Conservation (phyloP, 2,797 vertebrate species). For the Eulemur mongoz region DNA sequence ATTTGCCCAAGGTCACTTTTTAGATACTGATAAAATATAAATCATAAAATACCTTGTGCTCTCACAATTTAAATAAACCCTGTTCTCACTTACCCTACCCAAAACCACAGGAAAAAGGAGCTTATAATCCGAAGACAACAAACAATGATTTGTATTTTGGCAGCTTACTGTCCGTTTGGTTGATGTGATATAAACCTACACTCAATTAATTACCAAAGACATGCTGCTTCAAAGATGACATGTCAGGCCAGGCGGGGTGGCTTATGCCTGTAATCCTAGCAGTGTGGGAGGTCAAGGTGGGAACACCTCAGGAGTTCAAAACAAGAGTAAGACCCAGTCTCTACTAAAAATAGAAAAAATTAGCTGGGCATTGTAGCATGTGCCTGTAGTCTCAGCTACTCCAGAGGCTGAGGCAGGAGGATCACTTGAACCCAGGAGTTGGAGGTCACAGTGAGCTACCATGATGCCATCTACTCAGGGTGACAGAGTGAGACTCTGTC, state of each 20-base stretch:
- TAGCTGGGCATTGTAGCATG: too few species aligned
- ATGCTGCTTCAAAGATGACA: constrained; percentile 61
- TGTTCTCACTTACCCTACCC: neutral
- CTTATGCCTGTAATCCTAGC: too few species aligned
- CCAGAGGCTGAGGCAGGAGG: too few species aligned
- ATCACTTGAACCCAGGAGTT: too few species aligned
- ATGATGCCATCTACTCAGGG: too few species aligned
- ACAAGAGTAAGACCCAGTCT: too few species aligned
- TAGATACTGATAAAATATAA: constrained; percentile 36
- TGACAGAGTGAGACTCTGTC: too few species aligned
- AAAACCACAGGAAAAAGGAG: neutral
- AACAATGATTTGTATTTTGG: neutral
- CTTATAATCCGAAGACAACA: neutral
- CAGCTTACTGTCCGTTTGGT: neutral
- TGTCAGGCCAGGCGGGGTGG: neutral
- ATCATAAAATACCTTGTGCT: constrained; percentile 18
- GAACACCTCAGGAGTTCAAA: too few species aligned
- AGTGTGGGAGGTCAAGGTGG: too few species aligned
- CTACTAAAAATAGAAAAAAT: too few species aligned
- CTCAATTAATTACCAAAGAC: constrained; percentile 65
- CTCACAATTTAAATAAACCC: constrained; percentile 18
- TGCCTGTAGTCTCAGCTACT: too few species aligned
- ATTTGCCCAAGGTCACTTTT: constrained; percentile 21
- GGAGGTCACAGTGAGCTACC: too few species aligned
- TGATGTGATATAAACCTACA: constrained; percentile 26